Evolutionary conservation across 2,888 invertebrate genomes (phyloP), one percentile per base, ranked within the genome.

Genomic region (Malacosoma neustria): DNA sequence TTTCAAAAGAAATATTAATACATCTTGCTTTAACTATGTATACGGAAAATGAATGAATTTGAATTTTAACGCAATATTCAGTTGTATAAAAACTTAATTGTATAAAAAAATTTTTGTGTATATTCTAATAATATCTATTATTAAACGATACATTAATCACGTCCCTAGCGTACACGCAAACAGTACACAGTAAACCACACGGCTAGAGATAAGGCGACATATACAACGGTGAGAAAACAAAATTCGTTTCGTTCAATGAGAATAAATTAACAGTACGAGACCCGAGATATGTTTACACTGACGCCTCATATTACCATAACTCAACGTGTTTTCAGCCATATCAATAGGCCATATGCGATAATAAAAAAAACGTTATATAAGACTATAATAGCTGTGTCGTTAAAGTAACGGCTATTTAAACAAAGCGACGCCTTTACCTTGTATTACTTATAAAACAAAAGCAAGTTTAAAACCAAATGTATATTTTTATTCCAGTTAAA

Each of bases 161-260:
- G 9, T 22, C 22, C 22, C 22, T 22, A 22, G 22, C 5, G 22
- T 7, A 22, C 22, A 22, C 6, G 22, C 9, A 22, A 22, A 22
- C 22, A 22, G 22, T 22, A 22, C 22, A 22, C 6, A 7, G 22
- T 22, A 9, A 9, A 5, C 5, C 41, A 42, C 37, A 36, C 33
- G 36, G 43, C 44, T 47, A 42, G 43, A 33, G 62, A 61, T 60
- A 61, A 54, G 51, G 51, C 36, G 38, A 47, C 47, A 41, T 44
- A 46, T 49, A 45, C 48, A 47, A 48, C 43, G 46, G 46, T 48
- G 43, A 45, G 47, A 46, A 50, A 56, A 60, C 49, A 52, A 59
- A 58, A 54, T 55, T 48, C 49, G 37, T 22, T 22, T 36, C 49
- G 54, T 42, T 59, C 56, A 61, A 66, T 59, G 40, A 45, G 51